Base-by-base conservation (phyloP, 2,797 vertebrate genomes). In the Lacerta agilis region DNA sequence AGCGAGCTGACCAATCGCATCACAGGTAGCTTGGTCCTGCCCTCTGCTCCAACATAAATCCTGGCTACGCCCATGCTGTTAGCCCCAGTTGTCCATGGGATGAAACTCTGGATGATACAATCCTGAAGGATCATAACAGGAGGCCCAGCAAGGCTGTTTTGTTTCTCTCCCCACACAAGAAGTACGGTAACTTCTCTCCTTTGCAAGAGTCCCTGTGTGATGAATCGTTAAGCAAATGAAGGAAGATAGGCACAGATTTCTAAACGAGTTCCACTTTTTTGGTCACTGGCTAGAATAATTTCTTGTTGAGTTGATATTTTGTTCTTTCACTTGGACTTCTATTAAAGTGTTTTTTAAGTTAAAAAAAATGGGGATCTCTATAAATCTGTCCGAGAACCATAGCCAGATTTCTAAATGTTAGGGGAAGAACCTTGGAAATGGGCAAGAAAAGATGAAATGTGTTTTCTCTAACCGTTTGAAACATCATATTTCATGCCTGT, bases 381-480 rank as follows among this genome's bases (percentile, higher is more conserved):
- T 79, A 89, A 96, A 94, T 95, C 93, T 95, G 93, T 90, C 91
- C 78, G 88, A 89, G 58, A 86, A 49, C 8, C 5, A 4, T 43
- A 88, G 58, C 84, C 33, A 90, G 89, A 81, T 90, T 80, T 85
- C 84, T 3, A 78, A 67, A 83, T 91, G 88, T 58, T 69, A 13
- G 87, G 79, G 88, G 78, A 71, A 91, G 93, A 90, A 89, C 87
- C 93, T 88, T 86, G 90, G 91, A 91, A 91, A 92, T 64, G 41
- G 90, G 61, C 80, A 92, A 92, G 90, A 95, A 93, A 92, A 43
- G 93, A 72, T 77, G 78, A 92, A 90, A 95, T 89, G 92, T 92
- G 92, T 94, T 94, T 94, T 95, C 86, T 93, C 90, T 91, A 93
- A 95, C 95, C 94, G 94, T 94, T 89, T 92, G 77, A 94, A 93